These are phyloP conservation scores for Sylvicapra grimmia DNA, from an alignment of 2,113 vertebrate genomes.

Conservation along the genomic window DNA sequence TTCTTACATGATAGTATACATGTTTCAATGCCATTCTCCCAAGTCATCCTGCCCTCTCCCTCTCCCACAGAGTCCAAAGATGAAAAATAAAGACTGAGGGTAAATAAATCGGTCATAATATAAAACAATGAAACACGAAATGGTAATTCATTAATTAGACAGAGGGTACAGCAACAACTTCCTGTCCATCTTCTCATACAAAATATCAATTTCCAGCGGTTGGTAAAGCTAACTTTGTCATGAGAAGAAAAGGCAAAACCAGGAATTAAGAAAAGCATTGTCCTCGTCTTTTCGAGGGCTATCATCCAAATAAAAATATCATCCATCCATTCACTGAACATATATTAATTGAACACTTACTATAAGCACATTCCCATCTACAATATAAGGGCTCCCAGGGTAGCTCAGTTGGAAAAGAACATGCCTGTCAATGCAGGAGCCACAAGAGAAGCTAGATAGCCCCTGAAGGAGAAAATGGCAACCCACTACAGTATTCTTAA, in stretches of 20 bases:
- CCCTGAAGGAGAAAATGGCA: background rate
- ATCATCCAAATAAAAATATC: background rate
- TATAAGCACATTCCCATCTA: background rate
- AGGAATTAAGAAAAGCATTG: background rate
- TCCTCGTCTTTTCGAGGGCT: background rate
- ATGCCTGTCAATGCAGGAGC: background rate
- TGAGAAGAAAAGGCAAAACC: background rate
- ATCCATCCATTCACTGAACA: background rate
- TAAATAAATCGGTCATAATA: background rate
- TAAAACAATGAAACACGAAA: slow-evolving; percentile 3
- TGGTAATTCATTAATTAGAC: background rate
- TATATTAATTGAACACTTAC: background rate
- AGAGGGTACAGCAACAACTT: background rate
- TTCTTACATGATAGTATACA: too few species aligned
- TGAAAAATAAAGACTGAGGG: background rate
- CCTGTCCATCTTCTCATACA: background rate
- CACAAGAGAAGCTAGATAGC: background rate
- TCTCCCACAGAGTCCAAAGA: too few species aligned
- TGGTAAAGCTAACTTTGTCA: background rate
- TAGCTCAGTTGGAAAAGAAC: background rate
- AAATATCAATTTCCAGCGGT: background rate
- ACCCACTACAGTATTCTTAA: background rate
- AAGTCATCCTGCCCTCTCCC: too few species aligned
- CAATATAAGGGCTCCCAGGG: background rate
- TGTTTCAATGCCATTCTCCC: too few species aligned